Evolutionary conservation across 2,113 vertebrate genomes (phyloP), one percentile per base, ranked within the genome.

Genomic region (Aptenodytes patagonicus): DNA sequence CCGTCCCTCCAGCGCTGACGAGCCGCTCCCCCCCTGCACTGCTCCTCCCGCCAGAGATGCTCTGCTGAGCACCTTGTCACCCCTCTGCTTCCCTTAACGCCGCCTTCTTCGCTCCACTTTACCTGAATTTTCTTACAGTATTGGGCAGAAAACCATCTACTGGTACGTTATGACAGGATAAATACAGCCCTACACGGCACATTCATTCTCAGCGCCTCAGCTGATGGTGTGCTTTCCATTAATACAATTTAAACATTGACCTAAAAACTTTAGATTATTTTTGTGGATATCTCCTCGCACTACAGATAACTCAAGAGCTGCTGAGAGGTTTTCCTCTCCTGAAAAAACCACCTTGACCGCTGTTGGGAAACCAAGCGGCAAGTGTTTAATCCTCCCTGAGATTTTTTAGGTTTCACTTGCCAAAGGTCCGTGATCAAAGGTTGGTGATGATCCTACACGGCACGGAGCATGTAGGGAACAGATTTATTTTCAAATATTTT

Each of bases 341-440:
- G 22, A 51, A 17, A 81, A 65, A 80, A 70, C 3, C 10, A 58
- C 47, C 57, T 32, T 54, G n/a, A 64, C 80, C 4, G 0, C 62
- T 65, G 54, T 2, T 38, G 47, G 83, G 76, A 94, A 96, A 55
- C 47, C 57, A 92, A 68, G 29, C 66, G 83, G 66, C 32, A 76
- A 64, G n/a, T 65, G 77, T 64, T 83, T 72, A 95, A 90, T 79
- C 75, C 62, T 88, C 58, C 44, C 49, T 57, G 61, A 88, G 75
- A 77, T 34, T 44, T 79, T 29, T 49, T 52, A 86, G 0, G 0
- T 86, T 89, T 61, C 0, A 2, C 34, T 72, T n/a, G 68, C 71
- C 58, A 49, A 76, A 76, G 32, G 61, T 38, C 89, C 0, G 0
- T 76, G 76, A 92, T 72, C 91, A 94, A 92, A 92, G 71, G 61